phyloP scores from a whole-genome alignment of 2,113 vertebrate species.

The Datnioides undecimradiatus region DNA sequence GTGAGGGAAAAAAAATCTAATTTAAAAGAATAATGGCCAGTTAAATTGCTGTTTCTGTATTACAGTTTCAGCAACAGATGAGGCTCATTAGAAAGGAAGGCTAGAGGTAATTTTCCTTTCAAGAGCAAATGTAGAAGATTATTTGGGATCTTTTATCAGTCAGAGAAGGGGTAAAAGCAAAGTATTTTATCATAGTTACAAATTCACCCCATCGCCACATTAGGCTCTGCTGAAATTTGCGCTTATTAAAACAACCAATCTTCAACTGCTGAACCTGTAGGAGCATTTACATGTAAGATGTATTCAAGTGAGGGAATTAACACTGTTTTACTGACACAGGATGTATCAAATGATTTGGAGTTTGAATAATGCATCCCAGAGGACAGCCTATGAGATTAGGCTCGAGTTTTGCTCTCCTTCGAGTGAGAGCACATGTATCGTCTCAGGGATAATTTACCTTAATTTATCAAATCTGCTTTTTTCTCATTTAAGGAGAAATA shows the following conservation, averaged over 20 bases:
- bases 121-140: not conserved
- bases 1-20: not conserved
- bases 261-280: not conserved
- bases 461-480: slow-evolving; percentile 16
- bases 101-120: slow-evolving; percentile 9
- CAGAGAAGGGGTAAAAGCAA: not conserved
- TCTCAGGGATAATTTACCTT: slow-evolving; percentile 11
- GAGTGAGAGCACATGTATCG: not conserved
- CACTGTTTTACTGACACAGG: not conserved
- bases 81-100: not conserved
- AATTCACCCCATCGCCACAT: not conserved
- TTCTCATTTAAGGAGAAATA: not conserved
- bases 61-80: slow-evolving; percentile 20
- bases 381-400: not conserved
- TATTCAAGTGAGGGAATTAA: not conserved
- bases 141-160: not conserved
- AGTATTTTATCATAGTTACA: not conserved
- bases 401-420: not conserved
- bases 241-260: slow-evolving; percentile 37
- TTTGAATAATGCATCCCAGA: slow-evolving; percentile 16
- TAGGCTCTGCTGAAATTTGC: slow-evolving; percentile 1
- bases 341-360: not conserved
- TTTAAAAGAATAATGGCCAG: not conserved
- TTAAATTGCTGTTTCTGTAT: not conserved
- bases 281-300: slow-evolving; percentile 3